These are phyloP conservation scores for Parnassius glacialis DNA, from an alignment of 2,888 invertebrate genomes.

Conservation along the genomic window DNA sequence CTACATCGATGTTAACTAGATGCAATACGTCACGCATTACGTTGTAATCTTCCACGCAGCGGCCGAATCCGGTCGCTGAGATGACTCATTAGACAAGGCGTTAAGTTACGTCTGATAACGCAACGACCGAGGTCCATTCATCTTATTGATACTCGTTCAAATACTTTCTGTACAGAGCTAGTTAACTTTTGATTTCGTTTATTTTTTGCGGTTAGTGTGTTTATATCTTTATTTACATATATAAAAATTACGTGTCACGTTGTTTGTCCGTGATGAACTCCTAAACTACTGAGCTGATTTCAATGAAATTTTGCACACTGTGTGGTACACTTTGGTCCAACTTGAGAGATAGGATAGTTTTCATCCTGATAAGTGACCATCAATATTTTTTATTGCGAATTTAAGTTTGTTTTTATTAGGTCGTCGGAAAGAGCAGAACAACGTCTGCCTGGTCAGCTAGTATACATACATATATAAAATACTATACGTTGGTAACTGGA, in stretches of 20 bases:
- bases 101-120: slow-evolving; percentile 21
- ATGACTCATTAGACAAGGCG: slow-evolving; percentile 49
- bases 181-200: slow-evolving; percentile 7
- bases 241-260: too few species aligned
- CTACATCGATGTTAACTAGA: slow-evolving; percentile 25
- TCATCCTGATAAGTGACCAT: too few species aligned
- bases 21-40: slow-evolving; percentile 40
- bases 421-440: too few species aligned
- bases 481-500: background rate
- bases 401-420: too few species aligned
- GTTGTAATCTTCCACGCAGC: slow-evolving; percentile 55
- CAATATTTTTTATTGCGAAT: too few species aligned
- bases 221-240: background rate
- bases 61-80: slow-evolving; percentile 41
- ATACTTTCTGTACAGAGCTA: slow-evolving; percentile 5
- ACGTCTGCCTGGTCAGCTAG: too few species aligned
- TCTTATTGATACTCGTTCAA: slow-evolving; percentile 23
- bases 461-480: too few species aligned
- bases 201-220: slow-evolving; percentile 1
- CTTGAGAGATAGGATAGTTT: too few species aligned
- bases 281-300: too few species aligned
- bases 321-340: too few species aligned
- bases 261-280: too few species aligned
- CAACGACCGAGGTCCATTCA: slow-evolving; percentile 3
- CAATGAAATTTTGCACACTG: too few species aligned